Conservation (phyloP, 2,888 invertebrate genomes). For the Sphinx pinastri region DNA sequence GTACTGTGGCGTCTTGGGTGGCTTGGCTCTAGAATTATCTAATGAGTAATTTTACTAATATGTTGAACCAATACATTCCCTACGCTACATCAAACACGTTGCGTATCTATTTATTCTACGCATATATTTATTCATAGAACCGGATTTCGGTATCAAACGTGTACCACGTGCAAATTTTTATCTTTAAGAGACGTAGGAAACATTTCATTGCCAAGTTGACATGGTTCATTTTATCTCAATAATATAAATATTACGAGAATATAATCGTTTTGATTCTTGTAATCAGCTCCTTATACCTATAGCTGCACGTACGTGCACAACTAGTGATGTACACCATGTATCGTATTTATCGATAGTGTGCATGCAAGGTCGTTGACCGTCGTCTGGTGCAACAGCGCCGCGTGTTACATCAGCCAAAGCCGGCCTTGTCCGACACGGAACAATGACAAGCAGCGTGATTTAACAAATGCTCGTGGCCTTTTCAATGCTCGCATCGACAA, state of each 20-base stretch:
- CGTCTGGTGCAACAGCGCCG: constrained; percentile 64
- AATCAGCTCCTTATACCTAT: neutral
- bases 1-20: constrained; percentile 13
- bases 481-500: constrained; percentile 35
- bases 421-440: constrained; percentile 76
- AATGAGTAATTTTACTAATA: neutral
- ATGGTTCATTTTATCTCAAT: constrained; percentile 5
- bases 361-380: constrained; percentile 77
- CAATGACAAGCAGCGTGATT: constrained; percentile 57
- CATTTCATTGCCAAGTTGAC: neutral
- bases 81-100: neutral
- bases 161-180: neutral
- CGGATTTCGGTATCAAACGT: neutral
- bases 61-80: no score
- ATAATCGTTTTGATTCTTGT: neutral
- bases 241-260: neutral
- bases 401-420: constrained; percentile 77
- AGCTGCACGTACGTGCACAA: neutral
- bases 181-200: neutral
- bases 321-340: constrained; percentile 55
- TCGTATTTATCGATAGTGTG: constrained; percentile 55
- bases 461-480: constrained; percentile 41
- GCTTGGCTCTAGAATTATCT: neutral
- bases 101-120: neutral
- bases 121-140: neutral